These are phyloP conservation scores for Liasis olivaceus DNA, from an alignment of 2,797 vertebrate species.

Conservation along the genomic window DNA sequence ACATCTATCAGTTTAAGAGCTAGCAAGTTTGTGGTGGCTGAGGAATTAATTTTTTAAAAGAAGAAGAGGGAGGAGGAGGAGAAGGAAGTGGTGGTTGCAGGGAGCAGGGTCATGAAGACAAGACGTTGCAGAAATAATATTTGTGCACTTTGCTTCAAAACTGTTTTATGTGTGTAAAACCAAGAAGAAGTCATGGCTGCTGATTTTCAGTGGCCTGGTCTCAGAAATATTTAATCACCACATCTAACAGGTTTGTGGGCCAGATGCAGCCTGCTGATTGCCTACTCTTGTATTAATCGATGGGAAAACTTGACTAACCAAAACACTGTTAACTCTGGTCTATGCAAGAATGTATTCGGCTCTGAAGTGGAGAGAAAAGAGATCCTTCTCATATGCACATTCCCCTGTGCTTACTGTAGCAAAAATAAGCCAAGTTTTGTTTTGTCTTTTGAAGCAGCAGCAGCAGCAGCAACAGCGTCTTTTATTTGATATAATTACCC, in stretches of 20 bases:
- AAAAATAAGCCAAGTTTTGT: neutral
- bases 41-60: neutral
- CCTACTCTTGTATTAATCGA: neutral
- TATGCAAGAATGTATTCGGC: neutral
- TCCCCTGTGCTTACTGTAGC: accelerated
- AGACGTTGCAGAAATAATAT: neutral
- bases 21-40: neutral
- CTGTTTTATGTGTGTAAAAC: neutral
- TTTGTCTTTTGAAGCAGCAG: neutral
- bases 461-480: neutral
- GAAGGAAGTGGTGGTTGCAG: too few species aligned
- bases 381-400: neutral
- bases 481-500: neutral
- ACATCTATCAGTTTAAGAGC: neutral
- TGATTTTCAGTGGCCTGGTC: neutral
- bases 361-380: neutral
- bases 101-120: neutral
- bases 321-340: neutral
- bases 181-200: neutral
- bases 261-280: neutral
- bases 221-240: neutral
- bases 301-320: neutral
- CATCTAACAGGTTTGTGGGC: neutral
- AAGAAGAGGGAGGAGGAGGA: neutral
- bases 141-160: neutral